phyloP scores from a whole-genome alignment of 2,797 vertebrate species.

The Tauraco hartlaubi region DNA sequence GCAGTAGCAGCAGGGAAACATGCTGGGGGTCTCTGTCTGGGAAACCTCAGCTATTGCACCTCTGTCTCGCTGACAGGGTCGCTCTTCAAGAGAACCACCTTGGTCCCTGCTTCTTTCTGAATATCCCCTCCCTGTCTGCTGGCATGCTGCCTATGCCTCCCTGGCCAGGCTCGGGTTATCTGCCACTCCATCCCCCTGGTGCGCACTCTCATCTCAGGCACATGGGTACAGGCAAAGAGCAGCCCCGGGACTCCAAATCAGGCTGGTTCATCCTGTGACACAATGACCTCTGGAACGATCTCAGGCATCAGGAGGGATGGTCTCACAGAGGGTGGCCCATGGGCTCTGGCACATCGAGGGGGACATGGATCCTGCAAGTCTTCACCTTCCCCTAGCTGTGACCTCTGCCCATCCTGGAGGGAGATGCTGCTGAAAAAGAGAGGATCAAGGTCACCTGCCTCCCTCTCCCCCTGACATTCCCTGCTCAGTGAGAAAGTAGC shows the following conservation, averaged over 20 bases:
- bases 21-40: neutral
- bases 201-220: neutral
- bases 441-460: neutral
- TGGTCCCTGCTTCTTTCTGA: neutral
- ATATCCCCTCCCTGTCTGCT: neutral
- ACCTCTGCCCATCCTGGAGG: neutral
- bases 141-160: neutral
- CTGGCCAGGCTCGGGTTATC: neutral
- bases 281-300: neutral
- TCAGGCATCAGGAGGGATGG: neutral
- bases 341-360: neutral
- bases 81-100: neutral
- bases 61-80: neutral
- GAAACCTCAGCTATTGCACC: rapidly evolving
- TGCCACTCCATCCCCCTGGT: neutral
- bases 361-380: neutral
- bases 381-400: neutral
- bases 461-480: neutral
- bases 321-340: neutral
- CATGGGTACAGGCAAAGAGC: neutral
- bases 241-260: neutral
- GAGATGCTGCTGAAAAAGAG: neutral
- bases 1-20: neutral
- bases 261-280: neutral
- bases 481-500: neutral